Conservation (phyloP, 2,113 vertebrate species). For the Megaceryle maxima region DNA sequence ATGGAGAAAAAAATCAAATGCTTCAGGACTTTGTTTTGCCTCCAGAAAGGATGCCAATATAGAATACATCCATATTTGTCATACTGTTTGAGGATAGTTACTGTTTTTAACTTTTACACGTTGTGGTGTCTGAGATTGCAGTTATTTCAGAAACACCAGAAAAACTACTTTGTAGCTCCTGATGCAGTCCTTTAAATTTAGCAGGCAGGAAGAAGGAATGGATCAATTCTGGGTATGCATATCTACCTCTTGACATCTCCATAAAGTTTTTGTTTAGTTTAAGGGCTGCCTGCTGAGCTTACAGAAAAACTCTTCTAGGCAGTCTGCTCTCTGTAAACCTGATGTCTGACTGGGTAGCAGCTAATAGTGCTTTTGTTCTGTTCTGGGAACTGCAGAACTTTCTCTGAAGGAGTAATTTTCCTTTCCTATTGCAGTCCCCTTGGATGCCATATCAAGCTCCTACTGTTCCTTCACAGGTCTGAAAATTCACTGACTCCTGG, state of each 20-base stretch:
- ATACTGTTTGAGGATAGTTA: neutral
- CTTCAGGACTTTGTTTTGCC: neutral
- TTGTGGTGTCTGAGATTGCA: neutral
- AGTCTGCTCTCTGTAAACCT: neutral
- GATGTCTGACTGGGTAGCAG: neutral
- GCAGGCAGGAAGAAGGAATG: neutral
- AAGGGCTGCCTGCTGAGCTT: neutral
- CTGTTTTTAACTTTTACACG: neutral
- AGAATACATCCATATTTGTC: neutral
- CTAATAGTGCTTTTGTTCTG: neutral
- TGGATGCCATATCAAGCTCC: neutral
- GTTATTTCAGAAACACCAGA: neutral
- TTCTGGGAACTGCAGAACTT: neutral
- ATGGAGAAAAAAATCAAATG: neutral
- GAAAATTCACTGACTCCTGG: neutral
- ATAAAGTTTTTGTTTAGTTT: neutral
- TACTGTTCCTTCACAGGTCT: neutral
- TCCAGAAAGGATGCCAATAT: neutral
- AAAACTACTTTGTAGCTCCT: neutral
- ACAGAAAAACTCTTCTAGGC: neutral
- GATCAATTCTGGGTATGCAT: neutral
- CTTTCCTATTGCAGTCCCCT: neutral
- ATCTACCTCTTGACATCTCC: neutral
- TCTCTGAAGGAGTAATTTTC: conserved; percentile 5
- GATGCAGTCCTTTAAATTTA: neutral